Evolutionary conservation across 2,888 invertebrate genomes (phyloP).

Genomic region (Dicyrtoma fusca): DNA sequence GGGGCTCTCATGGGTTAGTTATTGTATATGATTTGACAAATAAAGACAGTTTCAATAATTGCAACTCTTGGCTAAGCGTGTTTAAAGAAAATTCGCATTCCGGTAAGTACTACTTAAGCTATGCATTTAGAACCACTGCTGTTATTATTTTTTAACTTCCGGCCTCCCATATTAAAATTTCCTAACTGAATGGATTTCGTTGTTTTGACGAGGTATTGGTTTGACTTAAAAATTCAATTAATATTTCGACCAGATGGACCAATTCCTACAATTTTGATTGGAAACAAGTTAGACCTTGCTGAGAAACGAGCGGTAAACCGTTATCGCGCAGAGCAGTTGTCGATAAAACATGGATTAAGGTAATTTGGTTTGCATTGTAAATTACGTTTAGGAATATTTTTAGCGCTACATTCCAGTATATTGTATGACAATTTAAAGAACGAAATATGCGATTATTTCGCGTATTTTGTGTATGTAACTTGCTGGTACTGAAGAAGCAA

Average conservation of each 20-base stretch:
- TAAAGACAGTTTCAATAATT: slow-evolving; percentile 37
- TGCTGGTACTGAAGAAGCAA: too few relatives aligned
- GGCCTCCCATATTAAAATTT: too few relatives aligned
- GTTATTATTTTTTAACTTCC: too few relatives aligned
- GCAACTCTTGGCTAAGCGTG: slow-evolving; percentile 36
- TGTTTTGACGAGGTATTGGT: too few relatives aligned
- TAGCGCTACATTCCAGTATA: background rate
- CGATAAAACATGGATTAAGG: slow-evolving; percentile 34
- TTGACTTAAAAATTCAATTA: background rate
- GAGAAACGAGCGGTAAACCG: slow-evolving; percentile 27
- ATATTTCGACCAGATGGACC: background rate
- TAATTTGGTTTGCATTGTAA: too few relatives aligned
- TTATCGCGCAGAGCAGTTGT: slow-evolving; percentile 28
- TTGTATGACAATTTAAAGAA: too few relatives aligned
- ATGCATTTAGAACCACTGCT: too few relatives aligned
- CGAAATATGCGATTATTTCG: slow-evolving; percentile 6
- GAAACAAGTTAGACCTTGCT: slow-evolving; percentile 42
- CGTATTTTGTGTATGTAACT: background rate
- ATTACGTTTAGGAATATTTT: too few relatives aligned
- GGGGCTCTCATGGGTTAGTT: slow-evolving; percentile 46
- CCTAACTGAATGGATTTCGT: too few relatives aligned
- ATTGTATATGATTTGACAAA: slow-evolving; percentile 47
- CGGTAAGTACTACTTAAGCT: background rate
- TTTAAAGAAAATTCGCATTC: slow-evolving; percentile 33
- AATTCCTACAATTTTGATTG: slow-evolving; percentile 39